Evolutionary conservation across 2,113 vertebrate species (phyloP).

Genomic region (Carassius gibelio): DNA sequence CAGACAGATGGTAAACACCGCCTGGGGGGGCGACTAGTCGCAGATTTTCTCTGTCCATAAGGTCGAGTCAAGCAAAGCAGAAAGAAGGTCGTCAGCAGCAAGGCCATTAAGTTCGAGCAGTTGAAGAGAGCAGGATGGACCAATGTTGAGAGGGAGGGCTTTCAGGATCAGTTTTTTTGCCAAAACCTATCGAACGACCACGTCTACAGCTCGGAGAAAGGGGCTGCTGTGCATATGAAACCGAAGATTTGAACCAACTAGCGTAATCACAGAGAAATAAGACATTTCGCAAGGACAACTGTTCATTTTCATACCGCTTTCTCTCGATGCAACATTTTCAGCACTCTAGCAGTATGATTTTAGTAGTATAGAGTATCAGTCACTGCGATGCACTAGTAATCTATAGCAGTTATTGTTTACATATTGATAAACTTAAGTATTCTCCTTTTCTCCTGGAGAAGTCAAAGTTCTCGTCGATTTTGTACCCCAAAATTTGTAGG

Average conservation of each 20-base stretch:
- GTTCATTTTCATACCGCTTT: not conserved
- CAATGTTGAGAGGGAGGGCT: slow-evolving; percentile 18
- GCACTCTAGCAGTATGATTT: not conserved
- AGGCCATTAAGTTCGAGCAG: not conserved
- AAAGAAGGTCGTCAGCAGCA: not conserved
- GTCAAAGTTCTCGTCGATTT: not conserved
- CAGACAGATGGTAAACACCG: not conserved
- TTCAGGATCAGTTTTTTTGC: slow-evolving; percentile 33
- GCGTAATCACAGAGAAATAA: not conserved
- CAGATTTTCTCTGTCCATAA: not conserved
- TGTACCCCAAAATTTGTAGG: not conserved
- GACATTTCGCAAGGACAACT: not conserved
- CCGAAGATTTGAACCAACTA: not conserved
- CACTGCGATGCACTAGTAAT: not conserved
- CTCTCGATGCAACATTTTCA: not conserved
- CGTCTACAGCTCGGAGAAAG: slow-evolving; percentile 68
- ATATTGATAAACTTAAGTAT: not conserved
- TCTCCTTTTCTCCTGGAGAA: not conserved
- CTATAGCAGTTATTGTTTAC: slow-evolving; percentile 20
- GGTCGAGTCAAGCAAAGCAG: not conserved
- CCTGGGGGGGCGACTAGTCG: not conserved
- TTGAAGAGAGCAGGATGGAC: not conserved
- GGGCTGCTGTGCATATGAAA: slow-evolving; percentile 40
- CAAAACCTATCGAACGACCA: slow-evolving; percentile 68
- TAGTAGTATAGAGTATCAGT: not conserved